Evolutionary conservation across 1,140 invertebrate genomes (phyloP).

Genomic region (Leptoteleia sp.): DNA sequence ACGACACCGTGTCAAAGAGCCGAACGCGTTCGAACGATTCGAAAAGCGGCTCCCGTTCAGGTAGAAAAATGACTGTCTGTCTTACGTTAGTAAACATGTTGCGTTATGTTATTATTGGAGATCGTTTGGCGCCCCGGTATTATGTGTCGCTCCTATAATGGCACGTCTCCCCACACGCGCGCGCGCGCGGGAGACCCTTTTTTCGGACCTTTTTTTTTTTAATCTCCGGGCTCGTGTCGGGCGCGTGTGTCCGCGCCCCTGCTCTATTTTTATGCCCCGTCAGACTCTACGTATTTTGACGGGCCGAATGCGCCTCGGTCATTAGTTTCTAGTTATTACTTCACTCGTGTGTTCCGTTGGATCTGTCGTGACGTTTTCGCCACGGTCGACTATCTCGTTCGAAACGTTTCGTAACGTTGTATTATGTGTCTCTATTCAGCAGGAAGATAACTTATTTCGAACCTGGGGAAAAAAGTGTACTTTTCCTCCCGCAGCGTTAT

Average conservation of each 20-base stretch:
- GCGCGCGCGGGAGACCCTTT: constrained; percentile 25
- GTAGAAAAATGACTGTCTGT: constrained; percentile 5
- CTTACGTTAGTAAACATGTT: constrained; percentile 11
- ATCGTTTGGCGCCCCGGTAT: constrained; percentile 20
- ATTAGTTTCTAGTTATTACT: constrained; percentile 55
- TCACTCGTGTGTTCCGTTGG: constrained; percentile 12
- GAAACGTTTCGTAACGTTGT: too few species aligned
- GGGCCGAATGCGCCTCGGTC: constrained; percentile 31
- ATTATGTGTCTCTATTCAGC: too few species aligned
- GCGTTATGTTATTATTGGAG: constrained; percentile 27
- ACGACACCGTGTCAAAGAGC: constrained; percentile 26
- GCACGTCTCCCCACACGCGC: constrained; percentile 8
- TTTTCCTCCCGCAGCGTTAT: too few species aligned
- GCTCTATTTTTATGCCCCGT: constrained; percentile 47
- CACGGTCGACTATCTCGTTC: constrained; percentile 1
- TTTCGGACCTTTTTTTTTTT: constrained; percentile 53
- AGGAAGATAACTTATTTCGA: too few species aligned
- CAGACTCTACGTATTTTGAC: constrained; percentile 50
- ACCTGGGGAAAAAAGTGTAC: too few species aligned
- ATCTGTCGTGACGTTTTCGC: constrained; percentile 10
- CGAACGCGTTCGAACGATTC: constrained; percentile 10
- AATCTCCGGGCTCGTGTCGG: constrained; percentile 55
- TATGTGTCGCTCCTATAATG: constrained; percentile 30
- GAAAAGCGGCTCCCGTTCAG: constrained; percentile 11
- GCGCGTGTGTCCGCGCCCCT: constrained; percentile 51